These are phyloP conservation scores for Eumacrocentrus americanus DNA, from an alignment of 2,888 invertebrate genomes.

Conservation along the genomic window DNA sequence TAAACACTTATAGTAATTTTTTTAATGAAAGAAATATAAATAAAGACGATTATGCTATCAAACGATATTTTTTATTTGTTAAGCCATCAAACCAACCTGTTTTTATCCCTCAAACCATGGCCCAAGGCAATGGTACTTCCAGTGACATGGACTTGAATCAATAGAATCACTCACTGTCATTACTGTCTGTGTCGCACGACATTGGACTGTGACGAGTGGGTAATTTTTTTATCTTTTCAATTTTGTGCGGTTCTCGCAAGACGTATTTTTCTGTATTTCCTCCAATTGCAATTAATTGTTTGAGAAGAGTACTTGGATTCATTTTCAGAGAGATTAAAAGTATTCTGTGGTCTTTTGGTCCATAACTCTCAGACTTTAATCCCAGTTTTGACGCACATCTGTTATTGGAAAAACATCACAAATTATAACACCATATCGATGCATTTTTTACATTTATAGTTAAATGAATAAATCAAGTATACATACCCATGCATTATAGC, in stretches of 20 bases:
- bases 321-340: constrained; percentile 64
- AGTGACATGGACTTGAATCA: no score
- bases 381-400: constrained; percentile 61
- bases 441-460: background rate
- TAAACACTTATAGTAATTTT: no score
- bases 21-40: no score
- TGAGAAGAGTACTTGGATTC: constrained; percentile 60
- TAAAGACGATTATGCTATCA: background rate
- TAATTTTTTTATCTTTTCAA: background rate
- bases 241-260: constrained; percentile 50
- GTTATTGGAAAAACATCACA: background rate
- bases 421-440: background rate
- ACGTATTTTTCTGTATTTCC: constrained; percentile 65
- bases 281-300: constrained; percentile 61
- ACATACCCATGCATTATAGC: constrained; percentile 66
- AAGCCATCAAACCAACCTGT: background rate
- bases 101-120: background rate
- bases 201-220: background rate
- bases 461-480: constrained; percentile 3
- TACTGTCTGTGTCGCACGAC: background rate
- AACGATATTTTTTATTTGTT: background rate
- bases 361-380: constrained; percentile 64
- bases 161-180: no score
- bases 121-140: no score
- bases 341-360: constrained; percentile 61